Evolutionary conservation across 2,797 vertebrate genomes (phyloP), one percentile per base, ranked within the genome.

Genomic region (Esox lucius): DNA sequence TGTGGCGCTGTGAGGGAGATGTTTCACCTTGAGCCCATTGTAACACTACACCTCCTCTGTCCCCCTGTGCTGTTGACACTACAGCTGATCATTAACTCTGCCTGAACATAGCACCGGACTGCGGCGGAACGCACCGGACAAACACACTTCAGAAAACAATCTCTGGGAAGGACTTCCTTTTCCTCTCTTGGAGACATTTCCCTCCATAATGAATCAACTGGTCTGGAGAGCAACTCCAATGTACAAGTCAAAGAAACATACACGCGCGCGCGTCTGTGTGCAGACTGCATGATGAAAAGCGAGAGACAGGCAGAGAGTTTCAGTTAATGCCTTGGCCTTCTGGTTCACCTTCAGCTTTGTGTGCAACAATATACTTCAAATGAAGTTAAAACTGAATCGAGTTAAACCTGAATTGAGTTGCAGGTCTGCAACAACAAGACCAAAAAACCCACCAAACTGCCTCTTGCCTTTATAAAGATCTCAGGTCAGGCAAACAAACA

Each of bases 1-100:
- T 56, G 6, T 69, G 35, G 61, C 22, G 16, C 22, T 0, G n/a
- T 69, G 68, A 48, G 13, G n/a, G 39, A 46, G 22, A 46, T 46
- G 35, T 35, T 42, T 62, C 51, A 61, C 53, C n/a, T 68, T 22
- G 26, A 42, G 46, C 56, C 17, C 39, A 35, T 28, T 46, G 59
- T 24, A 75, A 70, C n/a, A 56, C 19, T 35, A 62, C 53, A 56
- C 26, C 15, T 28, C 15, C 39, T 31, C 28, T n/a, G 4, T 3
- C 24, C 19, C 5, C 8, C 22, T 48, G 0, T 61, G 12, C 33
- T 73, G 53, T 71, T 71, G 70, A 71, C 72, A 66, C 72, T 65
- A 71, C 70, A 39, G 53, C 51, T 71, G 51, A 71, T 71, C 51
- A 71, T 71, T 42, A 71, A 71, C 70, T 62, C 33, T 59, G n/a